Base-by-base conservation (phyloP, 92 coral and sea anemone species). In the Hydrozoanthus gracilis region DNA sequence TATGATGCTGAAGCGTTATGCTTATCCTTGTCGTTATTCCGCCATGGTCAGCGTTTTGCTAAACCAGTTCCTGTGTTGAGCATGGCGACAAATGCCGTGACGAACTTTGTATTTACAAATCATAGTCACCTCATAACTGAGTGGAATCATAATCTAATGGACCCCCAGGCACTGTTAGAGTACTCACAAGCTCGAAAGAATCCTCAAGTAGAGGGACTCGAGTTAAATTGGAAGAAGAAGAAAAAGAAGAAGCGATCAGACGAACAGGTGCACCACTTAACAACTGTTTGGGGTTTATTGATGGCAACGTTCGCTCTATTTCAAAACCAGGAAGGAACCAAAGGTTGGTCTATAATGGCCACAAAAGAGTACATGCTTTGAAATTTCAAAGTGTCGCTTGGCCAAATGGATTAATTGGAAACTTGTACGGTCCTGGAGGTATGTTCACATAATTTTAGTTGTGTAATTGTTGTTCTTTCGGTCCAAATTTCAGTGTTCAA, bases 261-360 rank as follows among this genome's bases (percentile, higher is more conserved):
- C 49, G 49, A 17, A 71, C 9, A 51, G 51, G 76, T 14, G 16
- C 76, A 7, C 76, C 50, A 35, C 13, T 71, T 5, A 44, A 71
- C 51, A 44, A 44, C 76, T 44, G 76, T 71, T 71, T 71, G 66
- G 64, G 64, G 64, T 56, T 56, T n/a, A 56, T 56, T 56, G 64
- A 56, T n/a, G 13, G 64, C 11, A 56, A 58, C 14, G 73, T 65
- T 44, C 75, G 69, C 16, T 51, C 71, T 44, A 82, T 82, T 18
- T 82, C 52, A 27, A 73, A 73, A 73, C 86, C 77, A 82, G 76
- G 71, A 82, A 73, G 86, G 27, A 8, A 82, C 44, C 64, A 56
- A 56, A 56, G 13, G 15, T 56, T 56, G 15, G 64, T 56, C 64
- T 56, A 56, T 56, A 56, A 56, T n/a, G 64, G 64, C n/a, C 64